Evolutionary conservation across 2,888 invertebrate genomes (phyloP).

Genomic region (Cerastoderma edule): DNA sequence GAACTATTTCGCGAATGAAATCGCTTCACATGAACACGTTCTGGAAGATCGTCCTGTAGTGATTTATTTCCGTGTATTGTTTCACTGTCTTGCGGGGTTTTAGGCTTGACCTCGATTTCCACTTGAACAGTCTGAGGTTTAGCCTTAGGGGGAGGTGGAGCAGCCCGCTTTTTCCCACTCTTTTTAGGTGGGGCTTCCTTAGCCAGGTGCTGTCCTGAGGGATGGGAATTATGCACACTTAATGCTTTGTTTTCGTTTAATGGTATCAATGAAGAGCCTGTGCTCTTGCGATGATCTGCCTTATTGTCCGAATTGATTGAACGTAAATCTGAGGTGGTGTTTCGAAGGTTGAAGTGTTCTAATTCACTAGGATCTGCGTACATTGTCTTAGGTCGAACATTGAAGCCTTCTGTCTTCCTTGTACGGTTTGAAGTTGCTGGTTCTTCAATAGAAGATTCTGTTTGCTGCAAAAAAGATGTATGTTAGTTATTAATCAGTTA

Average conservation of each 20-base stretch:
- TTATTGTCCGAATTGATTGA: constrained; percentile 21
- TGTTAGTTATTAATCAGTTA: neutral
- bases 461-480: constrained; percentile 28
- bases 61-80: constrained; percentile 8
- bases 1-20: constrained; percentile 89
- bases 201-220: constrained; percentile 10
- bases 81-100: constrained; percentile 37
- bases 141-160: constrained; percentile 82
- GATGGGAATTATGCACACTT: constrained; percentile 20
- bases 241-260: constrained; percentile 54
- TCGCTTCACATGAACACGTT: constrained; percentile 73
- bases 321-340: constrained; percentile 49
- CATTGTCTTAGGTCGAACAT: constrained; percentile 56
- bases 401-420: constrained; percentile 43
- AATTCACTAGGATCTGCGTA: constrained; percentile 52
- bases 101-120: constrained; percentile 60
- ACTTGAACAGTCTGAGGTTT: constrained; percentile 64
- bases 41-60: constrained; percentile 32
- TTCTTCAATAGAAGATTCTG: constrained; percentile 28
- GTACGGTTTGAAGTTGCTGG: constrained; percentile 11
- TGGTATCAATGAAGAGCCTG: constrained; percentile 37
- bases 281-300: constrained; percentile 48
- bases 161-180: constrained; percentile 77
- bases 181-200: constrained; percentile 64
- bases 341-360: constrained; percentile 46